Conservation (phyloP, 2,113 vertebrate species). For the Syngnathus floridae region DNA sequence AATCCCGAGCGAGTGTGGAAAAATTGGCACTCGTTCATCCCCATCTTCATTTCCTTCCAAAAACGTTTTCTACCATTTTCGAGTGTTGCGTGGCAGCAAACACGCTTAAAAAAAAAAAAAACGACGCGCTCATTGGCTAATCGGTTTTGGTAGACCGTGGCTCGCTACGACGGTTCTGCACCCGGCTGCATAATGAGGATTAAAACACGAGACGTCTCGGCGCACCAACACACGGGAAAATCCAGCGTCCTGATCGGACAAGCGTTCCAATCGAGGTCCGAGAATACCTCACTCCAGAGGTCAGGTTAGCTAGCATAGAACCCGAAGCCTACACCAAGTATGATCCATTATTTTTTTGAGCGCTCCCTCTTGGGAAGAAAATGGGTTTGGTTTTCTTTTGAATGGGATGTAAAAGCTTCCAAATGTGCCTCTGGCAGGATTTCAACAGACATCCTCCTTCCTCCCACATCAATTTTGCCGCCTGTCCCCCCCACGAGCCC, state of each 20-base stretch:
- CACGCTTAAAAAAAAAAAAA: conserved; percentile 34
- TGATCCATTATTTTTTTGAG: no score
- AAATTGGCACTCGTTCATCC: conserved; percentile 8
- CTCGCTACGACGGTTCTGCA: conserved; percentile 24
- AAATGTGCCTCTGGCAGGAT: conserved; percentile 15
- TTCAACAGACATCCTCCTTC: conserved; percentile 27
- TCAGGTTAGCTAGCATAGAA: no score
- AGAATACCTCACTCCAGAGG: not conserved
- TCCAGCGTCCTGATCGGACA: not conserved
- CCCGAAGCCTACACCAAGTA: no score
- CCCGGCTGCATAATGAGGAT: conserved; percentile 52
- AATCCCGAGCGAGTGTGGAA: not conserved
- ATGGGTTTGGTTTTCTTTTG: not conserved
- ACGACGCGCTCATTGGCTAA: conserved; percentile 42
- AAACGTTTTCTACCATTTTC: conserved; percentile 18
- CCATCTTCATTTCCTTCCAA: conserved; percentile 21
- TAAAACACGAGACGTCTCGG: conserved; percentile 37
- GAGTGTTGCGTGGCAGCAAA: conserved; percentile 31
- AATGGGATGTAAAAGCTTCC: conserved; percentile 36
- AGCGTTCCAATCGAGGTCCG: not conserved
- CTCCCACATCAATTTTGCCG: conserved; percentile 7
- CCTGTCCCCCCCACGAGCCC: conserved; percentile 13
- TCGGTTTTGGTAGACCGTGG: conserved; percentile 32
- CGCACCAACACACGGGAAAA: conserved; percentile 16
- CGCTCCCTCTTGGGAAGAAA: no score